These are phyloP conservation scores for Euplagia quadripunctaria DNA, from an alignment of 2,888 invertebrate genomes.

Conservation along the genomic window DNA sequence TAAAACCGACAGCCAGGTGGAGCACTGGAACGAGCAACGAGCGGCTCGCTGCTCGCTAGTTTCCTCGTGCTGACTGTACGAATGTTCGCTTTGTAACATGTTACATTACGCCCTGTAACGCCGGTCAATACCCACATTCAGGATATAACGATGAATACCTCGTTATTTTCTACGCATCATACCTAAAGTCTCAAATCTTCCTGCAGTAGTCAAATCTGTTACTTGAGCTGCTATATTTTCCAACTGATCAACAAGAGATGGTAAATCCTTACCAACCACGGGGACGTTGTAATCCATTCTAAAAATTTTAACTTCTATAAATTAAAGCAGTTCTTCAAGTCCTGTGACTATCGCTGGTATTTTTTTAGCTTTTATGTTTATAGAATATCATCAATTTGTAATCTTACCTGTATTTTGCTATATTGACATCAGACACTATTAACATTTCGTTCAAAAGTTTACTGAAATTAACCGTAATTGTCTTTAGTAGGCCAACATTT, in stretches of 20 bases:
- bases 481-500: slow-evolving; percentile 83
- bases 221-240: slow-evolving; percentile 90
- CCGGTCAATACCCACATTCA: too few species aligned
- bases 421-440: slow-evolving; percentile 87
- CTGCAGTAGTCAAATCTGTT: slow-evolving; percentile 90
- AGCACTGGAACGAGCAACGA: too few species aligned
- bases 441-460: slow-evolving; percentile 87
- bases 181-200: slow-evolving; percentile 91
- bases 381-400: background rate
- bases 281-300: slow-evolving; percentile 88
- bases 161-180: slow-evolving; percentile 28
- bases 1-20: too few species aligned
- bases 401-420: slow-evolving; percentile 86
- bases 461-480: slow-evolving; percentile 87
- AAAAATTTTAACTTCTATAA: slow-evolving; percentile 33
- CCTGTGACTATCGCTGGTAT: too few species aligned
- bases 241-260: slow-evolving; percentile 89
- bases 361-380: too few species aligned
- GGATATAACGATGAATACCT: too few species aligned
- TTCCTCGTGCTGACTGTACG: too few species aligned
- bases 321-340: background rate
- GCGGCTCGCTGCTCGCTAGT: too few species aligned
- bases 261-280: slow-evolving; percentile 88
- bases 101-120: too few species aligned
- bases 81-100: too few species aligned